These are phyloP conservation scores for Pteromalus puparum DNA, from an alignment of 1,140 invertebrate species.

Conservation along the genomic window DNA sequence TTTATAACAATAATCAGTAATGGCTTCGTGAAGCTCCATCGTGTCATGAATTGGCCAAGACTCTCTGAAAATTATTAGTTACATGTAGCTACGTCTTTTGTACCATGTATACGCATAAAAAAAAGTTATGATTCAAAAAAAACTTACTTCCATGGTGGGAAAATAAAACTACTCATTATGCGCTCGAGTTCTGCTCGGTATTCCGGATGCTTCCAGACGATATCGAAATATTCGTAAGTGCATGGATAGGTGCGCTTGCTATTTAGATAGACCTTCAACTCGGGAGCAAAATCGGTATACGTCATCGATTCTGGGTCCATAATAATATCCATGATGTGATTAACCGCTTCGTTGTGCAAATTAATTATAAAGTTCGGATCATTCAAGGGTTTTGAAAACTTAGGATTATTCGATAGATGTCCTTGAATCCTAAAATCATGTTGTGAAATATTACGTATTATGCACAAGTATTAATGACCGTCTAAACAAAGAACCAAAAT, in stretches of 20 bases:
- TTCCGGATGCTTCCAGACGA: conserved; percentile 73
- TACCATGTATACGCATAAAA: neutral
- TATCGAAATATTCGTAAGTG: conserved; percentile 77
- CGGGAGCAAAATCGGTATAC: conserved; percentile 74
- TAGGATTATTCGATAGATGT: conserved; percentile 73
- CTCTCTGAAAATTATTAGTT: neutral
- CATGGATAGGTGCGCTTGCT: conserved; percentile 68
- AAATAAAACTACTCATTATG: conserved; percentile 60
- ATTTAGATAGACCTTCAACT: conserved; percentile 74
- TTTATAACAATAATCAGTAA: conserved; percentile 63
- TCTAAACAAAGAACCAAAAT: conserved; percentile 23
- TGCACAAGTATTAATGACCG: neutral
- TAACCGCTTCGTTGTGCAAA: conserved; percentile 81
- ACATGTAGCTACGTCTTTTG: no score
- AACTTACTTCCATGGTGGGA: conserved; percentile 70
- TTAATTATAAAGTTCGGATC: conserved; percentile 78
- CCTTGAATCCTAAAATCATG: conserved; percentile 71
- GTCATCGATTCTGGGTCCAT: conserved; percentile 74
- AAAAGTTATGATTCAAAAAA: conserved; percentile 20
- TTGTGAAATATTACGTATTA: neutral
- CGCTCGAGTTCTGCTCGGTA: conserved; percentile 62
- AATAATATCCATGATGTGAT: conserved; percentile 78
- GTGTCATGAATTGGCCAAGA: conserved; percentile 67
- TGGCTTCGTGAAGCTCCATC: conserved; percentile 56
- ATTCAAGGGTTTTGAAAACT: conserved; percentile 72